Evolutionary conservation across 2,797 vertebrate species (phyloP).

Genomic region (Nasua narica): DNA sequence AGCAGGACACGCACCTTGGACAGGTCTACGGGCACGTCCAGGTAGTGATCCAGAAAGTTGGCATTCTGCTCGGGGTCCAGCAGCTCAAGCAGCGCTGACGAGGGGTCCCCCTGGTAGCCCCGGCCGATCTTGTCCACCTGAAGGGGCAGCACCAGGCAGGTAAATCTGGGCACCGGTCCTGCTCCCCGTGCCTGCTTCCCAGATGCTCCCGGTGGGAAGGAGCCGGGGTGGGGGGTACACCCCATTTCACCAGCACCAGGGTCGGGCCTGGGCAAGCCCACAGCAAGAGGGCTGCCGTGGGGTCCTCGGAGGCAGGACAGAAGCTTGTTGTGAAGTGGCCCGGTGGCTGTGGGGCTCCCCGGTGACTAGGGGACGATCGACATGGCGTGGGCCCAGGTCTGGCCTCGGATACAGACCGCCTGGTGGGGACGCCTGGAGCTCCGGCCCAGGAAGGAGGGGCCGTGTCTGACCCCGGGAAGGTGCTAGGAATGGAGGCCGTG

Average conservation of each 20-base stretch:
- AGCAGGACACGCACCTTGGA: slow-evolving; percentile 89
- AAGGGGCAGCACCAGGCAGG: background rate
- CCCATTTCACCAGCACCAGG: too few relatives aligned
- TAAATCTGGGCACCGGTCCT: background rate
- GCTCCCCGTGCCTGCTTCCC: background rate
- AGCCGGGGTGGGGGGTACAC: too few relatives aligned
- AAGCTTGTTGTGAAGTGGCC: background rate
- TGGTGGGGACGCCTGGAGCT: background rate
- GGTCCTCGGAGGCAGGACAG: background rate
- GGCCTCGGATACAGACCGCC: too few relatives aligned
- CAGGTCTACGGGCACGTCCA: slow-evolving; percentile 97
- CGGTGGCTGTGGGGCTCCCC: background rate
- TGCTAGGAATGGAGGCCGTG: background rate
- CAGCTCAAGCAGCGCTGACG: slow-evolving; percentile 94
- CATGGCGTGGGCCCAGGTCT: fast-evolving
- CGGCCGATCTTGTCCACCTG: slow-evolving; percentile 99
- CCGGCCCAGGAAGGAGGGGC: background rate
- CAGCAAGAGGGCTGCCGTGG: background rate
- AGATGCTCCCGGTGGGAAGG: background rate
- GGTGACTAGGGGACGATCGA: background rate
- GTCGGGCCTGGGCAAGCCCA: background rate
- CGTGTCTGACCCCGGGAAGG: fast-evolving
- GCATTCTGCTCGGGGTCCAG: slow-evolving; percentile 97
- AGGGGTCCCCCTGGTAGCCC: slow-evolving; percentile 97
- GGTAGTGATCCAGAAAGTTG: slow-evolving; percentile 98